These are phyloP conservation scores for Saccopteryx bilineata DNA, from an alignment of 2,113 vertebrate species.

Conservation along the genomic window DNA sequence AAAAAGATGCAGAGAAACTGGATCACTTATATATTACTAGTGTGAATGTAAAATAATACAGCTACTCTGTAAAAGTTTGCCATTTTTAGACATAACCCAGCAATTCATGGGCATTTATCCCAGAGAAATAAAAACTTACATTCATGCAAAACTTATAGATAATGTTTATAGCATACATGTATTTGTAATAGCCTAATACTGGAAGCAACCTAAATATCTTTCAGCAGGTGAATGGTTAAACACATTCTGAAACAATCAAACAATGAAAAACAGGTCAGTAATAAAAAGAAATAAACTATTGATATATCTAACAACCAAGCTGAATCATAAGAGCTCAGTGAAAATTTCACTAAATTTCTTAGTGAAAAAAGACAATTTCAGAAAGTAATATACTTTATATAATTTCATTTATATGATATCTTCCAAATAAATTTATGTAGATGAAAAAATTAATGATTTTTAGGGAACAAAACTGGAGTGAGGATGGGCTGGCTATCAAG, in stretches of 20 bases:
- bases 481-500: neutral
- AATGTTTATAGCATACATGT: neutral
- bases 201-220: conserved; percentile 23
- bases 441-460: neutral
- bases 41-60: neutral
- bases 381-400: neutral
- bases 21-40: neutral
- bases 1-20: neutral
- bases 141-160: neutral
- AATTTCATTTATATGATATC: neutral
- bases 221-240: neutral
- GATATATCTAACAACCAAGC: neutral
- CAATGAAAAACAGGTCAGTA: neutral
- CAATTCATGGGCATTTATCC: neutral
- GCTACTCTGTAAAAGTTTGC: neutral
- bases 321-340: neutral
- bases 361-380: neutral
- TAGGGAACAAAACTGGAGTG: neutral
- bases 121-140: conserved; percentile 6
- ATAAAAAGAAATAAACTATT: neutral
- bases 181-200: conserved; percentile 4
- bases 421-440: neutral
- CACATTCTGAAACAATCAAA: neutral
- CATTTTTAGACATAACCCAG: neutral
- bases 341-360: neutral